Evolutionary conservation across 1,140 invertebrate genomes (phyloP).

Genomic region (Hylaeus volcanicus): DNA sequence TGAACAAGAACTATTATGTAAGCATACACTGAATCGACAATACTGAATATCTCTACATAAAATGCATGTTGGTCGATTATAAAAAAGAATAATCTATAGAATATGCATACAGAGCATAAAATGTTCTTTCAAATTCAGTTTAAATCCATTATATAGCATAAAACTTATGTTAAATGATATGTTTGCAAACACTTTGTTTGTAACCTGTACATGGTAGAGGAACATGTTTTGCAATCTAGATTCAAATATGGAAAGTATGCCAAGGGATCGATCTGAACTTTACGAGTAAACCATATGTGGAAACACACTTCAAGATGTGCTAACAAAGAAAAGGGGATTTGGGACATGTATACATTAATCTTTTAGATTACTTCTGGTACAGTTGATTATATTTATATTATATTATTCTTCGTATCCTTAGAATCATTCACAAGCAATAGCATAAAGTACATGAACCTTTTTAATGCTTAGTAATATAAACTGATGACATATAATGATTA

Average conservation of each 20-base stretch:
- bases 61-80: not conserved
- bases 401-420: not conserved
- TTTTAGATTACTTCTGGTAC: slow-evolving; percentile 5
- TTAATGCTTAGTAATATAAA: too few species aligned
- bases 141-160: not conserved
- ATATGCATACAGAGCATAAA: slow-evolving; percentile 5
- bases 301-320: slow-evolving; percentile 5
- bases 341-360: not conserved
- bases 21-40: slow-evolving; percentile 33
- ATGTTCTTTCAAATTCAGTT: not conserved
- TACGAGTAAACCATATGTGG: slow-evolving; percentile 37
- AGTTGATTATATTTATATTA: not conserved
- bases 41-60: slow-evolving; percentile 15
- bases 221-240: slow-evolving; percentile 45
- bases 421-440: not conserved
- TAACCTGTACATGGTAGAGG: slow-evolving; percentile 36
- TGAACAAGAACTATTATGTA: slow-evolving; percentile 41
- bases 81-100: slow-evolving; percentile 25
- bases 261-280: slow-evolving; percentile 49
- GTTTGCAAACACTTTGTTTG: slow-evolving; percentile 28
- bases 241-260: slow-evolving; percentile 65
- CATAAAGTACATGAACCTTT: not conserved
- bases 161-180: slow-evolving; percentile 6
- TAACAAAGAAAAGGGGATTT: slow-evolving; percentile 7
- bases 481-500: not conserved